A percentile compares a stretch with the other conserved stretches of the same genome.
These are phyloP conservation scores for Schizaphis graminum DNA, from an alignment of 2,888 invertebrate genomes.

Conservation along the genomic window DNA sequence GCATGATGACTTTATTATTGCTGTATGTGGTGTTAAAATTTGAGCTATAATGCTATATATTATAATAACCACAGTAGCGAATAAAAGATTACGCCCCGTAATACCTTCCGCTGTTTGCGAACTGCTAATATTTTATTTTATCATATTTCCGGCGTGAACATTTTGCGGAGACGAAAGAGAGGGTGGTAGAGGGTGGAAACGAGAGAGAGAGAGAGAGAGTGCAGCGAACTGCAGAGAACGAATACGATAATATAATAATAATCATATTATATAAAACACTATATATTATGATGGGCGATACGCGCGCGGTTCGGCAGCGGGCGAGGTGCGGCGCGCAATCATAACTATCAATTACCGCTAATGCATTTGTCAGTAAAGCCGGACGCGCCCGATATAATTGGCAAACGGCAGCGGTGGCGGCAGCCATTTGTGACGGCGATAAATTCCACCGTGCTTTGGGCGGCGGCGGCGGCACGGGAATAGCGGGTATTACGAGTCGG, in stretches of 20 bases:
- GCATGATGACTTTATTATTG: no score
- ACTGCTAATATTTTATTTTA: not conserved
- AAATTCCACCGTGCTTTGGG: conserved; percentile 58
- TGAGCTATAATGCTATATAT: no score
- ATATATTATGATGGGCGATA: not conserved
- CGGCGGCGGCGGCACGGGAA: conserved; percentile 29
- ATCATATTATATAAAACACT: not conserved
- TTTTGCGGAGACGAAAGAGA: not conserved
- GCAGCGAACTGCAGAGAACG: not conserved
- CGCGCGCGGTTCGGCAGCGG: not conserved
- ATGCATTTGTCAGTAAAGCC: conserved; percentile 59
- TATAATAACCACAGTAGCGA: not conserved
- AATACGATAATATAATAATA: conserved; percentile 10
- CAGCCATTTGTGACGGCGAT: conserved; percentile 65
- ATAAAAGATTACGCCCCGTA: not conserved
- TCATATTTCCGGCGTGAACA: conserved; percentile 9
- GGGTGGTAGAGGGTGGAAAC: no score
- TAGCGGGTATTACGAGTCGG: not conserved
- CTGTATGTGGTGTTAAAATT: no score
- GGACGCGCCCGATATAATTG: conserved; percentile 65
- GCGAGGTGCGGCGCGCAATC: conserved; percentile 48
- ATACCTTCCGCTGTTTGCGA: not conserved
- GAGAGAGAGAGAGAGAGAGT: not conserved
- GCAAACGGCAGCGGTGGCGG: conserved; percentile 49
- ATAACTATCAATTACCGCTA: conserved; percentile 65